A percentile compares a stretch with the other conserved stretches of the same genome.
phyloP scores from a whole-genome alignment of 2,797 vertebrate species.

The Phataginus tetradactyla region DNA sequence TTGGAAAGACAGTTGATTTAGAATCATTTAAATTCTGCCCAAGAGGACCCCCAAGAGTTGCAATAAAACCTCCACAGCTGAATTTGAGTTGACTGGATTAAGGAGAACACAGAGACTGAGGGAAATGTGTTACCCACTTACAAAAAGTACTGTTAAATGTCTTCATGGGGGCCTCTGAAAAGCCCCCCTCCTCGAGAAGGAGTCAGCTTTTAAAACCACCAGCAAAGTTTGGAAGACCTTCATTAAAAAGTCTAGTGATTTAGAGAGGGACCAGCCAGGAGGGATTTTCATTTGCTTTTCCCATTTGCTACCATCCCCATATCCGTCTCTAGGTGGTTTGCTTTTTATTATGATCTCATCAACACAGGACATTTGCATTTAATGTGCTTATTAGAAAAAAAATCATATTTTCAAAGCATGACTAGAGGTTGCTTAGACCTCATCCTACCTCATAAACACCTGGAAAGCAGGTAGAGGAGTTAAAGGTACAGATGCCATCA shows the following conservation, averaged over 20 bases:
- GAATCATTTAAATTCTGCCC: not conserved
- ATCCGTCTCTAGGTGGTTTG: not conserved
- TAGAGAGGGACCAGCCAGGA: not conserved
- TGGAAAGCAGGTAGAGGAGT: not conserved
- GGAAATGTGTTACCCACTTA: not conserved
- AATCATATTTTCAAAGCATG: not conserved
- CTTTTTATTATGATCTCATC: conserved; percentile 18
- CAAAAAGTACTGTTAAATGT: not conserved
- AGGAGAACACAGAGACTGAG: not conserved
- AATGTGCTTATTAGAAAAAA: not conserved
- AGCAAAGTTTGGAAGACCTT: not conserved
- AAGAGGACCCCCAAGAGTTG: not conserved
- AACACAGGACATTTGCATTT: not conserved
- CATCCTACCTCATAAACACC: not conserved
- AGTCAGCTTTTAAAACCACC: not conserved
- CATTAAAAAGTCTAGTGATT: not conserved
- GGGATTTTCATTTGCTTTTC: not conserved
- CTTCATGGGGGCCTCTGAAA: not conserved
- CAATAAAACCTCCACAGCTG: not conserved
- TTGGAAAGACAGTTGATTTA: not conserved
- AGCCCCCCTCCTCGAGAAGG: not conserved
- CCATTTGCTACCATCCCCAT: not conserved
- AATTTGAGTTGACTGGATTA: not conserved
- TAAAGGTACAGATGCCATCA: not conserved
- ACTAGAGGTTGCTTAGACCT: not conserved